Evolutionary conservation across 2,113 vertebrate genomes (phyloP).

Genomic region (Gnathonemus longibarbis): DNA sequence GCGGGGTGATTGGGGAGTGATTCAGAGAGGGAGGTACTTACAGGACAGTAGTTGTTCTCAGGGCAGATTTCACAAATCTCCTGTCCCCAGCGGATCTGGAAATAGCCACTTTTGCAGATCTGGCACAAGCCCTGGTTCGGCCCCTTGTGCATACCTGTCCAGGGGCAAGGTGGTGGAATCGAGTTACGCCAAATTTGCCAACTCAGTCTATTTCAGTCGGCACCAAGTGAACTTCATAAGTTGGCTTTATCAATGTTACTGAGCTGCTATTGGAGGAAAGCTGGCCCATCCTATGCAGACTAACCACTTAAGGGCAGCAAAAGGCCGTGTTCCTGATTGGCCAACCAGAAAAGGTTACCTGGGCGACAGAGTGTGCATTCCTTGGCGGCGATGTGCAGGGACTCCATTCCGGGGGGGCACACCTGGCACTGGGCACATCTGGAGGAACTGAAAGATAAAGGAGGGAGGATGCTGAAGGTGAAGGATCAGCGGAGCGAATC

Average conservation of each 20-base stretch:
- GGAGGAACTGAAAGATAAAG: constrained; percentile 50
- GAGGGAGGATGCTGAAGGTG: not conserved
- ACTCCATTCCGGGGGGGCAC: constrained; percentile 66
- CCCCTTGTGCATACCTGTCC: constrained; percentile 69
- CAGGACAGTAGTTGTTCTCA: constrained; percentile 78
- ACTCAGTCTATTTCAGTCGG: not conserved
- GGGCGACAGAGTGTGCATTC: constrained; percentile 62
- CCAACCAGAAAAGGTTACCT: constrained; percentile 51
- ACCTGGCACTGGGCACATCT: constrained; percentile 56
- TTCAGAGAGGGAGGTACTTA: constrained; percentile 48
- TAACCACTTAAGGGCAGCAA: not conserved
- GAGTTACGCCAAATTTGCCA: not conserved
- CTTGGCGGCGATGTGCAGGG: constrained; percentile 50
- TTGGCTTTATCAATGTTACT: not conserved
- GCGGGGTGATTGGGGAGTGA: too few species aligned
- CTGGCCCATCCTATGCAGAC: not conserved
- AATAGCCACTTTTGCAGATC: constrained; percentile 68
- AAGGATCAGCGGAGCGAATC: not conserved
- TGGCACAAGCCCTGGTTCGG: constrained; percentile 57
- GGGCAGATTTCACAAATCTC: constrained; percentile 73
- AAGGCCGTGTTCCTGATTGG: not conserved
- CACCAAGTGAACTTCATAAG: not conserved
- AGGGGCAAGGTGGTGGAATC: not conserved
- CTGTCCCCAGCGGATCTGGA: constrained; percentile 64
- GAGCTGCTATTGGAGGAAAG: not conserved